A percentile compares a stretch with the other conserved stretches of the same genome.
phyloP scores from a whole-genome alignment of 2,888 invertebrate genomes.

The Drosophila anceps region DNA sequence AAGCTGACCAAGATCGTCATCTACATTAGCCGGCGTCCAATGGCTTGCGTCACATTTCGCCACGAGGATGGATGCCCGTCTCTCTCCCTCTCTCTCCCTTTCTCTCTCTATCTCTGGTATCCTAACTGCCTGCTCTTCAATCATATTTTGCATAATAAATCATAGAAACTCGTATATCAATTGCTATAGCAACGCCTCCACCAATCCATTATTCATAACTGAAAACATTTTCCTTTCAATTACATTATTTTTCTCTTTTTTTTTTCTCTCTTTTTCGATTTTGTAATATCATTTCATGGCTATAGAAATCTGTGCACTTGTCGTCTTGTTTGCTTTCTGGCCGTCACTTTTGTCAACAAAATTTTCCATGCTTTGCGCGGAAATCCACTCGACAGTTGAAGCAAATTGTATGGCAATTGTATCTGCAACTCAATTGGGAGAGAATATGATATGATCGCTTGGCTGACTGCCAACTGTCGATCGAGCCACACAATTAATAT shows the following conservation, averaged over 20 bases:
- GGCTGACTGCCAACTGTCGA: constrained; percentile 27
- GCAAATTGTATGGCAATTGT: constrained; percentile 43
- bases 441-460: constrained; percentile 30
- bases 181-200: constrained; percentile 16
- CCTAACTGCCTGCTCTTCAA: constrained; percentile 2
- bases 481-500: constrained; percentile 19
- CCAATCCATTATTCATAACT: neutral
- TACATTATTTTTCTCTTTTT: constrained; percentile 1
- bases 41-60: constrained; percentile 39
- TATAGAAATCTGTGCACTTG: constrained; percentile 28
- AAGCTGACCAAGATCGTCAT: constrained; percentile 32
- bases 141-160: constrained; percentile 49
- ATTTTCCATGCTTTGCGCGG: constrained; percentile 37
- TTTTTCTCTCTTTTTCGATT: neutral
- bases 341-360: constrained; percentile 31
- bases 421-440: constrained; percentile 14
- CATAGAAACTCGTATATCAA: constrained; percentile 28
- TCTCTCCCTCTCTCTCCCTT: neutral
- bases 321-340: constrained; percentile 24
- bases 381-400: constrained; percentile 35
- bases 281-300: constrained; percentile 5
- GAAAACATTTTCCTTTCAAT: constrained; percentile 9
- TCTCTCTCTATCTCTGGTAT: neutral
- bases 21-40: constrained; percentile 7
- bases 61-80: constrained; percentile 29